A percentile compares a stretch with the other conserved stretches of the same genome.
Conservation (phyloP, 2,797 vertebrate species). For the Bucorvus abyssinicus region DNA sequence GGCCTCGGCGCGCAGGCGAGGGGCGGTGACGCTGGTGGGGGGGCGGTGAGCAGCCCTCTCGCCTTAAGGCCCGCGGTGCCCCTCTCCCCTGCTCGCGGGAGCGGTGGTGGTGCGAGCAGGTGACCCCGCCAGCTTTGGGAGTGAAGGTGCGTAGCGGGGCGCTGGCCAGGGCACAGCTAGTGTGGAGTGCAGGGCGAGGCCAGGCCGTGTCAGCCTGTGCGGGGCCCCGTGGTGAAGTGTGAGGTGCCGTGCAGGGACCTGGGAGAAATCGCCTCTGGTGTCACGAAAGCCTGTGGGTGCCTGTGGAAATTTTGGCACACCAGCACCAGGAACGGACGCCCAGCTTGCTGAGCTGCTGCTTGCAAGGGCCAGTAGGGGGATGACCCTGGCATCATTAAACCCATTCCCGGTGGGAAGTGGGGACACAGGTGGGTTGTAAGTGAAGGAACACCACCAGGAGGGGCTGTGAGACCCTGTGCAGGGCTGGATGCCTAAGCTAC, state of each 20-base stretch:
- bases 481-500: not conserved
- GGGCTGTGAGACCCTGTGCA: rapidly evolving
- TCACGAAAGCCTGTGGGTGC: not conserved
- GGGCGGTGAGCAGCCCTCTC: no score
- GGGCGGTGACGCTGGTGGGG: no score
- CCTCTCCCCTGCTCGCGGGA: rapidly evolving
- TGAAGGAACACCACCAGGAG: rapidly evolving
- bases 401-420: rapidly evolving
- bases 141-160: not conserved
- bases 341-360: not conserved
- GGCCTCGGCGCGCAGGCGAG: rapidly evolving
- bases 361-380: rapidly evolving
- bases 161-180: no score
- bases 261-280: not conserved
- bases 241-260: not conserved
- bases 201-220: rapidly evolving
- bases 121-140: not conserved
- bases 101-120: not conserved
- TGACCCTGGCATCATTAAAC: not conserved
- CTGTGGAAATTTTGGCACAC: not conserved
- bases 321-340: not conserved
- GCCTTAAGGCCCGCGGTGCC: no score
- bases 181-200: not conserved
- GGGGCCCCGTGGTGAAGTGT: not conserved
- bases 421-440: not conserved